Evolutionary conservation across 2,888 invertebrate species (phyloP).

Genomic region (Clostera curtula): DNA sequence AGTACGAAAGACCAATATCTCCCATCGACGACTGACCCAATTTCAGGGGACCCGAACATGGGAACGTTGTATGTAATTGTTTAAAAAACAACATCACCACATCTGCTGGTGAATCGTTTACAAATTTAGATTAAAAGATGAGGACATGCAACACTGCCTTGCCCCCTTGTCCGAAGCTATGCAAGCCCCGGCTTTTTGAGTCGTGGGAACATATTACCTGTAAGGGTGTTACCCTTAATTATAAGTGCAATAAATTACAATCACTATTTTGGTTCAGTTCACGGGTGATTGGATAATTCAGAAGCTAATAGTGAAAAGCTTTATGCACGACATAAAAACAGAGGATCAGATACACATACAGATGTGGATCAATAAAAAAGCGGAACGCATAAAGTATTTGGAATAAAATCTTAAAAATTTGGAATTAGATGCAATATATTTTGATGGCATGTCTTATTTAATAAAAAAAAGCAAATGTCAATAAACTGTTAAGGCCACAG

Average conservation of each 20-base stretch:
- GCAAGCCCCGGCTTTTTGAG: slow-evolving; percentile 45
- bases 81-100: slow-evolving; percentile 25
- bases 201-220: slow-evolving; percentile 67
- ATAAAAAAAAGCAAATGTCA: no score
- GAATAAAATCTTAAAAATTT: no score
- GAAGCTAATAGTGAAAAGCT: slow-evolving; percentile 31
- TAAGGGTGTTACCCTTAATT: slow-evolving; percentile 47
- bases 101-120: slow-evolving; percentile 29
- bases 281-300: slow-evolving; percentile 48
- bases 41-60: slow-evolving; percentile 19
- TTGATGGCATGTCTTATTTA: no score
- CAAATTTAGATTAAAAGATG: slow-evolving; percentile 26
- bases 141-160: slow-evolving; percentile 44
- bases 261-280: slow-evolving; percentile 59
- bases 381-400: no score
- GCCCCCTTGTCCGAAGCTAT: slow-evolving; percentile 48
- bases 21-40: slow-evolving; percentile 6
- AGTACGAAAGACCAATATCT: no score
- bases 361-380: no score
- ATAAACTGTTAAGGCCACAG: no score
- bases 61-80: slow-evolving; percentile 24
- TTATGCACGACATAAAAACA: slow-evolving; percentile 8
- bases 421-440: no score
- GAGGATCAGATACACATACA: slow-evolving; percentile 12
- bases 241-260: slow-evolving; percentile 66